Percentiles rank a stretch among this genome's conserved stretches.
phyloP scores from a whole-genome alignment of 2,113 vertebrate species.

The Cyphomyrus plagiostoma region DNA sequence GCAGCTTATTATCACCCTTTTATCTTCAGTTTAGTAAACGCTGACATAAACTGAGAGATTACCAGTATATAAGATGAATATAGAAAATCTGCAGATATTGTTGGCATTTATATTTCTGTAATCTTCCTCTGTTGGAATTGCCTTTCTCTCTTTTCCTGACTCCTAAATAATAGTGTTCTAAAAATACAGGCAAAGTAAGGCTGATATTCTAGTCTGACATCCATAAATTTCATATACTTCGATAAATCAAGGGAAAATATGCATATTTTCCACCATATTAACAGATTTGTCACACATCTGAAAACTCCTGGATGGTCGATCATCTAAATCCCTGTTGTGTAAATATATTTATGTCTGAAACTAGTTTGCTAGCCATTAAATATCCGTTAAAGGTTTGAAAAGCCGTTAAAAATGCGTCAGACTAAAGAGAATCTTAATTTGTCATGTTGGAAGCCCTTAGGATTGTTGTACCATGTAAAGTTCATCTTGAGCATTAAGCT shows the following conservation, averaged over 20 bases:
- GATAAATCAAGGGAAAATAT: neutral
- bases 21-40: neutral
- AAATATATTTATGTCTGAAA: neutral
- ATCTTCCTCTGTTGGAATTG: neutral
- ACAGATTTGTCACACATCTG: neutral
- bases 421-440: neutral
- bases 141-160: neutral
- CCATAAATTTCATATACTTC: neutral
- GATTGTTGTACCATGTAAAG: neutral
- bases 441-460: neutral
- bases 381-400: slow-evolving; percentile 26
- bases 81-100: neutral
- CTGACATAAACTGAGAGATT: neutral
- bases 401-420: neutral
- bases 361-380: slow-evolving; percentile 34
- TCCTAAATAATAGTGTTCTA: neutral
- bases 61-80: neutral
- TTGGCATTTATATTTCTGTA: neutral
- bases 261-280: neutral
- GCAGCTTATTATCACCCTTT: neutral
- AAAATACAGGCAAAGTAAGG: neutral
- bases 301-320: neutral
- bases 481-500: neutral
- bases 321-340: neutral
- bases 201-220: neutral